Evolutionary conservation across 2,797 vertebrate genomes (phyloP).

Genomic region (Poeciliopsis turneri): DNA sequence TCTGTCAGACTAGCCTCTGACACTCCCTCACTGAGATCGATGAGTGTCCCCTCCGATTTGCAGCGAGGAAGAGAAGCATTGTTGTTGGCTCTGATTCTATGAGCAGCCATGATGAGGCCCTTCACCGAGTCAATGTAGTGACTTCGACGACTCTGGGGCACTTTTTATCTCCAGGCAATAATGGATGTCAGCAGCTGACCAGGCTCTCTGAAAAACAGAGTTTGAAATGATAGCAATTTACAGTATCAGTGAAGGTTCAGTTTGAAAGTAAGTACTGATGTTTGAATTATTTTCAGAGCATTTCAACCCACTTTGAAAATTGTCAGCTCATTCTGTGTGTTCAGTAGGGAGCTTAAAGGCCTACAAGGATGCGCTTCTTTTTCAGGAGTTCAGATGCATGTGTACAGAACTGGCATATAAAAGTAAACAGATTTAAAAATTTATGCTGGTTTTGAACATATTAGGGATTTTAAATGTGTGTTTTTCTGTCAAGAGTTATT

Average conservation of each 20-base stretch:
- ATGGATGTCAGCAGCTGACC: slow-evolving; percentile 52
- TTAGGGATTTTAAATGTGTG: slow-evolving; percentile 7
- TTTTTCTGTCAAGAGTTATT: slow-evolving; percentile 4
- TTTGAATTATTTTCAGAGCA: neutral
- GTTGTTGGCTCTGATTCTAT: slow-evolving; percentile 92
- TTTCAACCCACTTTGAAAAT: slow-evolving; percentile 13
- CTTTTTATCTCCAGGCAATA: slow-evolving; percentile 23
- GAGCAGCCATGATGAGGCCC: slow-evolving; percentile 87
- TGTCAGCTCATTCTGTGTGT: neutral
- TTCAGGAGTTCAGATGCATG: slow-evolving; percentile 15
- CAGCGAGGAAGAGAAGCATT: slow-evolving; percentile 89
- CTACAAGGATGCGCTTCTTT: slow-evolving; percentile 10
- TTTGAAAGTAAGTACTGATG: neutral
- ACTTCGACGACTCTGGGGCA: slow-evolving; percentile 26
- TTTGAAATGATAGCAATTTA: neutral
- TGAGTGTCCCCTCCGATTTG: slow-evolving; percentile 94
- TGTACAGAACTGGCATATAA: neutral
- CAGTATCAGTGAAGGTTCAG: neutral
- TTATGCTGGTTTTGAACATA: neutral
- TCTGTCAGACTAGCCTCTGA: slow-evolving; percentile 87
- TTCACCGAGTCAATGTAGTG: slow-evolving; percentile 21
- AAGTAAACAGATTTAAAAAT: slow-evolving; percentile 13
- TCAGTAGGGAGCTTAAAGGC: slow-evolving; percentile 21
- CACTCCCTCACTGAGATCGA: slow-evolving; percentile 88
- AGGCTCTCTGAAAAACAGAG: slow-evolving; percentile 57